A percentile compares a stretch with the other conserved stretches of the same genome.
phyloP scores from a whole-genome alignment of 1,140 invertebrate genomes.

The Bombus pascuorum region DNA sequence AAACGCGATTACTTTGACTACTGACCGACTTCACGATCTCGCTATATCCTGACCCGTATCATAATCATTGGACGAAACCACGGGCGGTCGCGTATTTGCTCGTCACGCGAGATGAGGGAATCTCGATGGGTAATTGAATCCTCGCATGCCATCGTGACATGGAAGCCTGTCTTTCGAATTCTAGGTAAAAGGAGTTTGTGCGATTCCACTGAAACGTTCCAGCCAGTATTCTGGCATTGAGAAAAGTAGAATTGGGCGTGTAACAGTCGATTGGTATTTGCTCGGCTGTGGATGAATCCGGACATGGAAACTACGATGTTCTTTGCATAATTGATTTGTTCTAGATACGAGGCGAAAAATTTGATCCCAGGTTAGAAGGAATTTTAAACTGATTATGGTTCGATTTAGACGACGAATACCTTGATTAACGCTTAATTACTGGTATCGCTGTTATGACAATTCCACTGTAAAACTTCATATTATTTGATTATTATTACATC shows the following conservation, averaged over 20 bases:
- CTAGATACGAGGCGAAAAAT: not conserved
- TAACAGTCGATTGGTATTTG: not conserved
- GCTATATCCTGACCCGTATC: not conserved
- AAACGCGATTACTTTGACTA: not conserved
- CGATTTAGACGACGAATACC: too few relatives aligned
- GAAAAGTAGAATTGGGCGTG: conserved; percentile 6
- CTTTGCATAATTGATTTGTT: not conserved
- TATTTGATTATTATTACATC: too few relatives aligned
- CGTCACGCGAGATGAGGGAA: not conserved
- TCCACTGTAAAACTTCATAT: too few relatives aligned
- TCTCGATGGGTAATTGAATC: conserved; percentile 27
- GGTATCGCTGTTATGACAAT: too few relatives aligned
- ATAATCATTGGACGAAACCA: not conserved
- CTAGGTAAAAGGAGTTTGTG: conserved; percentile 1
- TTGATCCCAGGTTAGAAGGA: not conserved
- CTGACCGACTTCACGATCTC: not conserved
- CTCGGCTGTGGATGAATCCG: not conserved
- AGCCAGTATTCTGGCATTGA: not conserved
- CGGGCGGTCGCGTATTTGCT: not conserved
- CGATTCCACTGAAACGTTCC: conserved; percentile 2
- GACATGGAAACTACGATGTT: not conserved
- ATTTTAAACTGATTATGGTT: too few relatives aligned
- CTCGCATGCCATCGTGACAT: conserved; percentile 5
- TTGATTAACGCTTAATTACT: too few relatives aligned
- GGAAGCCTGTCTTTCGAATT: conserved; percentile 6